Percentiles rank a stretch among this genome's conserved stretches.
Conservation (phyloP, 1,140 invertebrate genomes). For the Drosophila sp. region DNA sequence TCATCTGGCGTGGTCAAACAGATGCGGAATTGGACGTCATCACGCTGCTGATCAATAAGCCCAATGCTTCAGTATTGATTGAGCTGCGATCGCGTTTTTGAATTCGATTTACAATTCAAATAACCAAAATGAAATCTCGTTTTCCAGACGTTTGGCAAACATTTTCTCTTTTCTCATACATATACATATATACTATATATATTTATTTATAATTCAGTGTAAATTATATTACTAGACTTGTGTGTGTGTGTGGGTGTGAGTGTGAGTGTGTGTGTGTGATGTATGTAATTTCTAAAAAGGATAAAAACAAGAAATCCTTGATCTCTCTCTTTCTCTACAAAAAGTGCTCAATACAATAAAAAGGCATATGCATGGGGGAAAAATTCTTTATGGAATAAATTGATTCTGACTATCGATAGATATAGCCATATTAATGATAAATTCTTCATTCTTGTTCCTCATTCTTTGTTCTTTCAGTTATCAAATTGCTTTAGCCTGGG, state of each 20-base stretch:
- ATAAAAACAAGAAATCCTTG: constrained; percentile 19
- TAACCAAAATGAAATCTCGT: neutral
- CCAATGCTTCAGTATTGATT: constrained; percentile 88
- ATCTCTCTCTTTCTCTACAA: constrained; percentile 38
- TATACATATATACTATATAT: constrained; percentile 63
- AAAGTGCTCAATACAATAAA: constrained; percentile 45
- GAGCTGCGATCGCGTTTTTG: constrained; percentile 46
- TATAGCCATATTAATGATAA: neutral
- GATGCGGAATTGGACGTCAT: constrained; percentile 85
- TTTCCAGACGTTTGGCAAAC: constrained; percentile 2
- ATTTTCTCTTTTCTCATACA: constrained; percentile 16
- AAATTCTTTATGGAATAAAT: constrained; percentile 37
- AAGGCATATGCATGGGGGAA: constrained; percentile 44
- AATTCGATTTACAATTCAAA: constrained; percentile 41
- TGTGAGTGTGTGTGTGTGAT: constrained; percentile 28
- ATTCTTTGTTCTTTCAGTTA: neutral
- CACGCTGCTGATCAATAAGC: constrained; percentile 91
- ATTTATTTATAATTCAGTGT: constrained; percentile 65
- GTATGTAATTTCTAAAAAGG: constrained; percentile 12
- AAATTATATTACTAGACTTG: constrained; percentile 75
- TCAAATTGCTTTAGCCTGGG: constrained; percentile 23
- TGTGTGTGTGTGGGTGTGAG: constrained; percentile 71
- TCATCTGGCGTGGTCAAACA: constrained; percentile 87
- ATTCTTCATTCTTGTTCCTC: neutral
- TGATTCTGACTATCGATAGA: neutral